Evolutionary conservation across 2,888 invertebrate species (phyloP).

Genomic region (Eristalinus aeneus): DNA sequence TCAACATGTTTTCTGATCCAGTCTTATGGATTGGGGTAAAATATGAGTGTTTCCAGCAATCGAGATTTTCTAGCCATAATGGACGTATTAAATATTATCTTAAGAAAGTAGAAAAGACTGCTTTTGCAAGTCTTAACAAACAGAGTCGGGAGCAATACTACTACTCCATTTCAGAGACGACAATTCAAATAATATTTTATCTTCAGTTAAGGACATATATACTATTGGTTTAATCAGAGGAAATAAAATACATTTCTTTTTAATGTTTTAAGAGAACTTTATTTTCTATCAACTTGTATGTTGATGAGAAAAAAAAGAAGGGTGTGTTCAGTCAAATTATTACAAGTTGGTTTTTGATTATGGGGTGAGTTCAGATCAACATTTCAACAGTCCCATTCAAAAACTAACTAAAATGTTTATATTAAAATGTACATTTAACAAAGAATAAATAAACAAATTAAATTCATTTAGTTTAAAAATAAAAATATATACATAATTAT

Average conservation of each 20-base stretch:
- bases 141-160: not conserved
- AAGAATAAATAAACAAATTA: not conserved
- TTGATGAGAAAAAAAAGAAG: no score
- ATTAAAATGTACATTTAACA: not conserved
- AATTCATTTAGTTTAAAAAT: not conserved
- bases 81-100: not conserved
- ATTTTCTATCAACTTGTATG: no score
- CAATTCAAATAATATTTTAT: not conserved
- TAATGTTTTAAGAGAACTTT: no score
- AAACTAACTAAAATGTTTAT: not conserved
- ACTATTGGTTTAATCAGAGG: no score
- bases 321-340: no score
- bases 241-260: no score
- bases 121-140: not conserved
- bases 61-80: not conserved
- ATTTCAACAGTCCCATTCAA: not conserved
- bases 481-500: no score
- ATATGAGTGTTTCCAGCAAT: not conserved
- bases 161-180: not conserved
- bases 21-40: slow-evolving; percentile 3
- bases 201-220: slow-evolving; percentile 12
- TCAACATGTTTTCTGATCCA: not conserved
- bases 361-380: no score
- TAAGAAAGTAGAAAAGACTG: not conserved
- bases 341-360: no score